Conservation (phyloP, 2,797 vertebrate genomes). For the Aselliscus stoliczkanus region DNA sequence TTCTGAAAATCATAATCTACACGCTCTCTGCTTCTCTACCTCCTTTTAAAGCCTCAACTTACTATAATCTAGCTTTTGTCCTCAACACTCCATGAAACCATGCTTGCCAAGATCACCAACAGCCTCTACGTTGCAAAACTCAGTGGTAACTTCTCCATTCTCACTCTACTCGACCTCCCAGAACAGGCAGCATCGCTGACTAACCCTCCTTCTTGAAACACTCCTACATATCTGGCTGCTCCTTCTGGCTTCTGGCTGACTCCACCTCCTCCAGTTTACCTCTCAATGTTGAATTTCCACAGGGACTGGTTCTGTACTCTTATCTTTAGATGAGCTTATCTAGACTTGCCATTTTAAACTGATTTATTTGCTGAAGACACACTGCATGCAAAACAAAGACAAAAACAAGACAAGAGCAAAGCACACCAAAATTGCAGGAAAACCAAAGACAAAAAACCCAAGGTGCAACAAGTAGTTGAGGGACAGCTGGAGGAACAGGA, state of each 20-base stretch:
- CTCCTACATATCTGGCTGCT: neutral
- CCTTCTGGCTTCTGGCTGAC: conserved; percentile 9
- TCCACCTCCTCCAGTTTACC: neutral
- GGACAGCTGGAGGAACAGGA: neutral
- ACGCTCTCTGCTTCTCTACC: neutral
- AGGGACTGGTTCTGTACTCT: neutral
- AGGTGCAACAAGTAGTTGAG: neutral
- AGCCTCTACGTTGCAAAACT: conserved; percentile 21
- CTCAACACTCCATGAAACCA: neutral
- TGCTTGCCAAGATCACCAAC: neutral
- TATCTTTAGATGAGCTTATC: neutral
- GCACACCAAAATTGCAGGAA: neutral
- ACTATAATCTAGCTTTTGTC: conserved; percentile 6
- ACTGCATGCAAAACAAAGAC: neutral
- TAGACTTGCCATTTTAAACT: neutral
- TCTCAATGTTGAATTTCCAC: conserved; percentile 22
- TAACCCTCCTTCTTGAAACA: conserved; percentile 22
- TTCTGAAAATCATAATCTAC: neutral
- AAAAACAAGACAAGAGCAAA: neutral
- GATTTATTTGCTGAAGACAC: neutral
- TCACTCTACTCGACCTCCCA: neutral
- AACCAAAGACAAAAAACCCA: neutral
- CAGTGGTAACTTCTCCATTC: neutral
- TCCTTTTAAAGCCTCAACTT: conserved; percentile 18
- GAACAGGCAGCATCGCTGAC: neutral